Evolutionary conservation across 2,888 invertebrate genomes (phyloP), one percentile per base, ranked within the genome.

Genomic region (Watsonalla cultraria): DNA sequence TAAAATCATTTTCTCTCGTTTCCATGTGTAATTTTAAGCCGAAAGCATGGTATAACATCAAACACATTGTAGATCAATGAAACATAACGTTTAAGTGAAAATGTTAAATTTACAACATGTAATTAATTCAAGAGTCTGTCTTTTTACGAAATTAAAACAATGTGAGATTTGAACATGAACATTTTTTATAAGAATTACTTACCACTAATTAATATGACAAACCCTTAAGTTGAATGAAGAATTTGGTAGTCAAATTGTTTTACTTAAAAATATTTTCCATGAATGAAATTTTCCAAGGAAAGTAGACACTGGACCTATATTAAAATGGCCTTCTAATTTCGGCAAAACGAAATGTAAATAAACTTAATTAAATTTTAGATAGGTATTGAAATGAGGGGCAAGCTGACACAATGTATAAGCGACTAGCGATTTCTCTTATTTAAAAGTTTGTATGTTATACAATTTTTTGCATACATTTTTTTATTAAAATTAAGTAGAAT

Each of bases 321-420:
- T 64, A 60, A 60, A 69, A 75, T 67, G 70, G 74, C 72, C 72
- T 77, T 76, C 68, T 69, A 63, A 70, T 70, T 74, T 72, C 66
- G 69, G 67, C 64, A 66, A 67, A 71, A 60, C 63, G 62, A 64
- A 61, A 66, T 75, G 75, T 78, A 76, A 68, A 76, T 78, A 66
- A 52, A 55, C 55, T 59, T 61, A 61, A 73, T 73, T 69, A 72
- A 67, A 67, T 65, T 62, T 66, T 66, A 70, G 59, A 55, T 71
- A 65, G 68, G 58, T 61, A 59, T 67, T 39, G 15, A 49, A 49
- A 49, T 49, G 49, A 15, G 49, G 14, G 49, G 14, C 37, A 15
- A 14, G 13, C 13, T 0, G 37, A 37, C 37, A 9, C 37, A 37
- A 37, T 8, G 7, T 33, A 49, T 49, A 37, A 49, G 49, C 49